Conservation (phyloP, 2,797 vertebrate genomes). For the Enteromius anoplus region DNA sequence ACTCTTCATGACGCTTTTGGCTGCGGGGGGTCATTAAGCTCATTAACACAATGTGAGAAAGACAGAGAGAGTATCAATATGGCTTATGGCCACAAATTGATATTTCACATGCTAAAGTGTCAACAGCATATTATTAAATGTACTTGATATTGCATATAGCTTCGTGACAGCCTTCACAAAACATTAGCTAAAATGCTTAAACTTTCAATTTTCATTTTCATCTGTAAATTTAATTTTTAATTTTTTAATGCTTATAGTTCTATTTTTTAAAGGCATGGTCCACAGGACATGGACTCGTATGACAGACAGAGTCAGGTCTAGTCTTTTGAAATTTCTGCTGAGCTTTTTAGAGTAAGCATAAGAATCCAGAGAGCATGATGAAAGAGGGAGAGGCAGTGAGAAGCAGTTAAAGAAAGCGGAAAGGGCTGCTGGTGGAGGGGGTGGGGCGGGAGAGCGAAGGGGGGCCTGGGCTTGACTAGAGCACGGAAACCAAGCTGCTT, state of each 20-base stretch:
- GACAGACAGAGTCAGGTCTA: neutral
- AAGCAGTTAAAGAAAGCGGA: slow-evolving; percentile 38
- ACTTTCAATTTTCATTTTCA: too few relatives aligned
- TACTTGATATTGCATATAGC: neutral
- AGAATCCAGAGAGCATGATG: neutral
- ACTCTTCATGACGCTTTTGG: slow-evolving; percentile 64
- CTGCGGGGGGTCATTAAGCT: slow-evolving; percentile 66
- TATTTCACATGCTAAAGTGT: neutral
- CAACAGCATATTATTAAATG: neutral
- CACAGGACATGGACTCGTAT: neutral
- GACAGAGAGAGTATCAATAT: slow-evolving; percentile 57
- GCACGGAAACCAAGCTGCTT: slow-evolving; percentile 60
- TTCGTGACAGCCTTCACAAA: neutral
- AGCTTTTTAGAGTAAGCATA: neutral
- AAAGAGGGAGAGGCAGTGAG: slow-evolving; percentile 41
- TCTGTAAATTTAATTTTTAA: too few relatives aligned
- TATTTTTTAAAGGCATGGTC: neutral
- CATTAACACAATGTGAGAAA: slow-evolving; percentile 65
- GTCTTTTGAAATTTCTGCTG: neutral
- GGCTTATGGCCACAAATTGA: slow-evolving; percentile 22
- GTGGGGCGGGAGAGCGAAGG: slow-evolving; percentile 16
- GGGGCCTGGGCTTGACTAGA: slow-evolving; percentile 62
- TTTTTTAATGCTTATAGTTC: too few relatives aligned
- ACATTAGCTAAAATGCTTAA: neutral
- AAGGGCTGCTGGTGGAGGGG: slow-evolving; percentile 66